phyloP scores from a whole-genome alignment of 2,113 vertebrate species.

The Natator depressus region DNA sequence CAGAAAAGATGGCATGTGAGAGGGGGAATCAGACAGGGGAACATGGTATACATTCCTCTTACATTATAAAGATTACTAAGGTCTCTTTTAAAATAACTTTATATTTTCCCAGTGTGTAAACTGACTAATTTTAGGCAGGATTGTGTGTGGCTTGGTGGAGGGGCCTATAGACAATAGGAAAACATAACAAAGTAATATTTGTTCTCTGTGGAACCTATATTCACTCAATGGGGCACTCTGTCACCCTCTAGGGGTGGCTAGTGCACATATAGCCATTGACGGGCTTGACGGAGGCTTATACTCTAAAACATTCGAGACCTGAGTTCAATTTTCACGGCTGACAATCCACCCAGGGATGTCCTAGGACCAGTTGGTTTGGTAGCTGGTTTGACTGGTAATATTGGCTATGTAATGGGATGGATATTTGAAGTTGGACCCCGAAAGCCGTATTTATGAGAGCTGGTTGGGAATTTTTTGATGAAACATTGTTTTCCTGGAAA shows the following conservation, averaged over 20 bases:
- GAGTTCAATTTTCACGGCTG: background rate
- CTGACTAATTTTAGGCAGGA: background rate
- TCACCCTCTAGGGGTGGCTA: fast-evolving
- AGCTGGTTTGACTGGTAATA: background rate
- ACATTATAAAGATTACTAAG: fast-evolving
- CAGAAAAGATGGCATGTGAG: background rate
- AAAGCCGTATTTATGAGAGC: background rate
- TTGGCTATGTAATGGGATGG: background rate
- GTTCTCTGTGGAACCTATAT: background rate
- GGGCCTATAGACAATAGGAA: fast-evolving
- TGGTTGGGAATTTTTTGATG: background rate
- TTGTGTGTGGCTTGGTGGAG: fast-evolving
- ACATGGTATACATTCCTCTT: background rate
- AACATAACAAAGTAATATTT: fast-evolving
- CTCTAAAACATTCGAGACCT: background rate
- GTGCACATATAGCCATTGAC: background rate
- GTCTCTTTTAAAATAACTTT: fast-evolving
- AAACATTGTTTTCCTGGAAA: fast-evolving
- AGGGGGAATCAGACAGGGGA: background rate
- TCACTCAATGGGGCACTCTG: background rate
- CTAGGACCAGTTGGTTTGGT: background rate
- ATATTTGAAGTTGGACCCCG: background rate
- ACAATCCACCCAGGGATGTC: background rate
- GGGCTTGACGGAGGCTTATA: background rate
- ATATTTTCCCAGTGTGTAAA: fast-evolving